Percentiles rank a stretch among this genome's conserved stretches.
Conservation (phyloP, 2,797 vertebrate genomes). For the Aselliscus stoliczkanus region DNA sequence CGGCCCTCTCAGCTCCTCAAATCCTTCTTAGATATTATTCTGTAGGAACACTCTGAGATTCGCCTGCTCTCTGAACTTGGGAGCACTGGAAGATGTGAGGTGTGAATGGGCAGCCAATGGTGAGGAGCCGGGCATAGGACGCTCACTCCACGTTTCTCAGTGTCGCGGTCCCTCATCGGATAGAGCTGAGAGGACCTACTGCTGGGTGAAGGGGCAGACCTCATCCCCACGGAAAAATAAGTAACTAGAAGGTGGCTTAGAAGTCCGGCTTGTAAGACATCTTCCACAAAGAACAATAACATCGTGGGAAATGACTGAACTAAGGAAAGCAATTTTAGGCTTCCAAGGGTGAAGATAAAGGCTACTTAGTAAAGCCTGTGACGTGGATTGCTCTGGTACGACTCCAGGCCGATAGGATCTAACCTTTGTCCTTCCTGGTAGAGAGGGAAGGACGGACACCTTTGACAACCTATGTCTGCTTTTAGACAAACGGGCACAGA, state of each 20-base stretch:
- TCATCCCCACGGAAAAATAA: background rate
- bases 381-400: background rate
- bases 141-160: background rate
- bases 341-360: background rate
- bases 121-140: background rate
- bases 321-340: background rate
- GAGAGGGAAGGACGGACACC: background rate
- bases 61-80: background rate
- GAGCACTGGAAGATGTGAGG: background rate
- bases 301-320: background rate
- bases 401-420: background rate
- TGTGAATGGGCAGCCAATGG: background rate
- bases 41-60: background rate
- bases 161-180: fast-evolving
- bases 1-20: background rate
- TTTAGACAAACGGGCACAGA: background rate
- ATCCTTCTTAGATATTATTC: background rate
- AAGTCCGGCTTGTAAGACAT: background rate
- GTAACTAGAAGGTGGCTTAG: background rate
- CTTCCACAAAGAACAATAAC: background rate
- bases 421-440: background rate
- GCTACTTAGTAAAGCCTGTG: background rate
- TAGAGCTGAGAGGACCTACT: background rate
- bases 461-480: background rate
- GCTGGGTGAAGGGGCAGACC: background rate